Evolutionary conservation across 2,888 invertebrate species (phyloP).

Genomic region (Macaria notata): DNA sequence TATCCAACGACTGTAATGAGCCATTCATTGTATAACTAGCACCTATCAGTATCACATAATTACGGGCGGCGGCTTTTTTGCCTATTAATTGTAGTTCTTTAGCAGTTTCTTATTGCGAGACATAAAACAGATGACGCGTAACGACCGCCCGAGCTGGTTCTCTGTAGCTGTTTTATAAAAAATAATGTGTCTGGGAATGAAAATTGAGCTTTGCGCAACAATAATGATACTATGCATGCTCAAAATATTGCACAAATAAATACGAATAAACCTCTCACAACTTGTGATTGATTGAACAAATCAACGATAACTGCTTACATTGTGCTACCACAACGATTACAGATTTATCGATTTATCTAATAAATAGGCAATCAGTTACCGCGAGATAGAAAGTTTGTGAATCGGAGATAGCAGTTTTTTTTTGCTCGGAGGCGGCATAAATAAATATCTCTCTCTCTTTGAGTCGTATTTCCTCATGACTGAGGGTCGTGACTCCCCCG

Average conservation of each 20-base stretch:
- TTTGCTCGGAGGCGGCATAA: not conserved
- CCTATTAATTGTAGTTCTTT: slow-evolving; percentile 25
- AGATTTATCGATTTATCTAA: slow-evolving; percentile 4
- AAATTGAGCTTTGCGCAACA: no score
- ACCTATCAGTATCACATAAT: slow-evolving; percentile 29
- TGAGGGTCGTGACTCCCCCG: no score
- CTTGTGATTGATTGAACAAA: not conserved
- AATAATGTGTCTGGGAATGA: no score
- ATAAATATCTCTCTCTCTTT: no score
- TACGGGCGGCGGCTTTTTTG: slow-evolving; percentile 22
- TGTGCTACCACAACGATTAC: not conserved
- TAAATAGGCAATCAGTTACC: slow-evolving; percentile 3
- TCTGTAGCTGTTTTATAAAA: no score
- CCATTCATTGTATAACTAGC: slow-evolving; percentile 25
- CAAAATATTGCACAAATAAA: no score
- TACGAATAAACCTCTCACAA: no score
- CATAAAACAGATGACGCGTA: slow-evolving; percentile 16
- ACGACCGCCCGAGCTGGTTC: slow-evolving; percentile 14
- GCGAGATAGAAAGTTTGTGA: slow-evolving; percentile 8
- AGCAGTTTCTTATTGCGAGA: slow-evolving; percentile 16
- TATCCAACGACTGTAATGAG: slow-evolving; percentile 20
- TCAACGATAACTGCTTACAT: not conserved
- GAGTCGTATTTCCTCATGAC: no score
- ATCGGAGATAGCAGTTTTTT: slow-evolving; percentile 5
- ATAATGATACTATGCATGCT: no score